Evolutionary conservation across 2,113 vertebrate species (phyloP).

Genomic region (Willisornis vidua): DNA sequence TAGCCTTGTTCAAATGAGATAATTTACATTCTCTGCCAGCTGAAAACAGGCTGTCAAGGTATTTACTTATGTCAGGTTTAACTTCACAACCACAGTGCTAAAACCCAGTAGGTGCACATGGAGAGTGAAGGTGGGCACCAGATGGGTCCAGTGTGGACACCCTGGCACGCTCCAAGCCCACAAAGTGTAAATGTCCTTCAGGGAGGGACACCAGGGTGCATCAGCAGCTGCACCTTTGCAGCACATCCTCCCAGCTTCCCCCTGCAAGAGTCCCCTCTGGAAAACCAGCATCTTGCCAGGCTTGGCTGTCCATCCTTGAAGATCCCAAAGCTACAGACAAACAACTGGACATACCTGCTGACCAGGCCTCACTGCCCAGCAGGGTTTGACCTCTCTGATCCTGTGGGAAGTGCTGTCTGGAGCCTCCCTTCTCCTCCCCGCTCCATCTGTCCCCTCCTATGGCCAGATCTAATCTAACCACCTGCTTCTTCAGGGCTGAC

Average conservation of each 20-base stretch:
- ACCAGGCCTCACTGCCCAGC: background rate
- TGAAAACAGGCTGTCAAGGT: slow-evolving; percentile 41
- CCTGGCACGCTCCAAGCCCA: background rate
- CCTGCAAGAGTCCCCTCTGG: background rate
- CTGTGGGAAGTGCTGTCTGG: background rate
- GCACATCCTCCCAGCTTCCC: background rate
- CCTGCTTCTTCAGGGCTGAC: background rate
- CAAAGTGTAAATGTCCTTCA: background rate
- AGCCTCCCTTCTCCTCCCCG: background rate
- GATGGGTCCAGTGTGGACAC: background rate
- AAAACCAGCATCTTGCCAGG: background rate
- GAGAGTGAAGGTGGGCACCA: background rate
- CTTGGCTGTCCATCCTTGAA: background rate
- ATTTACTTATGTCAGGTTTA: slow-evolving; percentile 36
- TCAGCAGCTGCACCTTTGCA: background rate
- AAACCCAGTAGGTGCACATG: background rate
- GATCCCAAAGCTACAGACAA: background rate
- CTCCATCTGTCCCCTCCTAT: background rate
- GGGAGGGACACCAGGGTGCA: background rate
- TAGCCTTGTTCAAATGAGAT: slow-evolving; percentile 55
- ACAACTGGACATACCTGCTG: background rate
- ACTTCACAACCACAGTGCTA: background rate
- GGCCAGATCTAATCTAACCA: background rate
- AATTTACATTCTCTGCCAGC: slow-evolving; percentile 9
- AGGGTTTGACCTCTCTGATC: background rate